These are phyloP conservation scores for Allolobophora icterica DNA, from an alignment of 2,888 invertebrate species.

Conservation along the genomic window DNA sequence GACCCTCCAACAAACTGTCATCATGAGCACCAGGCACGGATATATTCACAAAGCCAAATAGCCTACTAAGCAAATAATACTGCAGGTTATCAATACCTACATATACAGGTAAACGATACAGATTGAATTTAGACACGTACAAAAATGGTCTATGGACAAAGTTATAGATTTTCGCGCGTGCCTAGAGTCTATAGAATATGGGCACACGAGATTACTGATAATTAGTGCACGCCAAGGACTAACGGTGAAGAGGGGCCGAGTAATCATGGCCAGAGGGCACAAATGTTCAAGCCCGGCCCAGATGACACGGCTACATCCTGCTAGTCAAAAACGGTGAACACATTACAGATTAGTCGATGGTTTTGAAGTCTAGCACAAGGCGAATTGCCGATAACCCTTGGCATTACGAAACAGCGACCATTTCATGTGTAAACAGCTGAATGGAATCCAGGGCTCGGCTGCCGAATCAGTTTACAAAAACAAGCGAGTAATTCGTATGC, in stretches of 20 bases:
- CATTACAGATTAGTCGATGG: too few relatives aligned
- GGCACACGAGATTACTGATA: background rate
- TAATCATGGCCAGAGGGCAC: background rate
- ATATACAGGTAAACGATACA: background rate
- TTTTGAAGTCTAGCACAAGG: background rate
- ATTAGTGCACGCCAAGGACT: background rate
- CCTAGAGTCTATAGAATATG: background rate
- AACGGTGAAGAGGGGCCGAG: background rate
- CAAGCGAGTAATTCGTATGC: background rate
- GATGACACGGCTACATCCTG: background rate
- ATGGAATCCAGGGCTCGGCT: background rate
- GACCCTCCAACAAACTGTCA: too few relatives aligned
- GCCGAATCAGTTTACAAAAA: background rate
- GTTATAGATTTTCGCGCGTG: background rate
- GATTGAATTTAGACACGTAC: background rate
- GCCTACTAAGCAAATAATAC: too few relatives aligned
- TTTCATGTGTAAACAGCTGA: background rate
- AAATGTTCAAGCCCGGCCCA: background rate
- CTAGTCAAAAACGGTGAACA: too few relatives aligned
- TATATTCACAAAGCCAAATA: too few relatives aligned
- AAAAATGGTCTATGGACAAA: background rate
- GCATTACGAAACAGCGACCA: background rate
- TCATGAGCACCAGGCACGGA: too few relatives aligned
- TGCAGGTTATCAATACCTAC: too few relatives aligned
- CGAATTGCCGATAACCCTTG: background rate